Evolutionary conservation across 2,113 vertebrate species (phyloP), one percentile per base, ranked within the genome.

Genomic region (Oriolus oriolus): DNA sequence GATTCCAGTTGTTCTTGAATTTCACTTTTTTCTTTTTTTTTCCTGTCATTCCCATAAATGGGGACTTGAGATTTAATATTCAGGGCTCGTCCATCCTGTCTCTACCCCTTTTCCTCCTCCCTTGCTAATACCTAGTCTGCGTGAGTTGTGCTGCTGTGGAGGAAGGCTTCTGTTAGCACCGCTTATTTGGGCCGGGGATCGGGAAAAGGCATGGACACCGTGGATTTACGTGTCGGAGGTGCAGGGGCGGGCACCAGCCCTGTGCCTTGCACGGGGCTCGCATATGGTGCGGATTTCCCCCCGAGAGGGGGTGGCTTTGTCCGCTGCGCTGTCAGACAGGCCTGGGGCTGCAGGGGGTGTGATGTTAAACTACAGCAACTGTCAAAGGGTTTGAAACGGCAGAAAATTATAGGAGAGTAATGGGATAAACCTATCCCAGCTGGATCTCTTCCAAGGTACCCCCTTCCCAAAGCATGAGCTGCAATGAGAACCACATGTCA

Each of bases 401-500:
- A 97, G 90, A 97, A 96, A 96, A 94, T 93, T 96, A 88, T 54
- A 88, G 92, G 84, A 96, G 94, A 96, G 91, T 96, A 97, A 96
- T 96, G 96, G 93, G 94, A 96, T 96, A 96, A 96, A 97, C 87
- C 95, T 96, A 88, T 83, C 87, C 93, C 79, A 93, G 93, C 71
- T 96, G 96, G 93, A 85, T 84, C 68, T 52, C 47, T 78, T 95
- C 95, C 95, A 96, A 86, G 52, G 76, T 88, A 86, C 93, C 96
- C 95, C 90, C 63, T 96, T 93, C 90, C 88, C 90, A 54, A 90
- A 96, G 90, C 71, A 63, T 53, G 79, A 85, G 82, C 95, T 81
- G 64, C 95, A 97, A 95, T 95, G 95, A 94, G 92, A 96, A 96
- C 95, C 95, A 96, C 95, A 96, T 97, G 96, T 96, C 88, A 88